These are phyloP conservation scores for Manis crassicaudata DNA, from an alignment of 2,797 vertebrate genomes.

Conservation along the genomic window DNA sequence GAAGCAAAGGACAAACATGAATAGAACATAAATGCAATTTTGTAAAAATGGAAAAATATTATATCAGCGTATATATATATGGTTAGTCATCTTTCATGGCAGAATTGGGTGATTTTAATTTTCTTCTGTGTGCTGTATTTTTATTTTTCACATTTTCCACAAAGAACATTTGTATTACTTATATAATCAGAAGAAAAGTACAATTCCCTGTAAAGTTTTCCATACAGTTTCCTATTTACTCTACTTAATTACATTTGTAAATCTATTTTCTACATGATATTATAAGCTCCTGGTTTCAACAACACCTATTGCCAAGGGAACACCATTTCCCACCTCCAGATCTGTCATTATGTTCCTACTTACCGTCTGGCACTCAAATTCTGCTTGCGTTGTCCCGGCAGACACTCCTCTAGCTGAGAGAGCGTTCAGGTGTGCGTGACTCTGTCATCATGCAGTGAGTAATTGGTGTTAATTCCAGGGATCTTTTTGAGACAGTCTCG, in stretches of 20 bases:
- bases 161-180: neutral
- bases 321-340: neutral
- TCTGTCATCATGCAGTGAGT: neutral
- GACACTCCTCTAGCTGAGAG: neutral
- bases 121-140: neutral
- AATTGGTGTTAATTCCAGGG: neutral
- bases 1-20: neutral
- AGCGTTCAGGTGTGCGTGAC: fast-evolving
- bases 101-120: neutral
- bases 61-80: no score
- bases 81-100: neutral
- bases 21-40: neutral
- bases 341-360: neutral
- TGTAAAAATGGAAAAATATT: neutral
- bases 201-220: neutral
- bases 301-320: no score
- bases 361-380: neutral
- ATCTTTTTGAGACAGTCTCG: neutral
- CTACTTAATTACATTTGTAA: neutral
- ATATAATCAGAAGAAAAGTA: neutral
- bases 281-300: neutral
- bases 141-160: neutral
- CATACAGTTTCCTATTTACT: neutral
- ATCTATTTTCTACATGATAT: neutral
- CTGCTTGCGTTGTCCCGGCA: neutral